Evolutionary conservation across 2,113 vertebrate genomes (phyloP).

Genomic region (Siphamia tubifer): DNA sequence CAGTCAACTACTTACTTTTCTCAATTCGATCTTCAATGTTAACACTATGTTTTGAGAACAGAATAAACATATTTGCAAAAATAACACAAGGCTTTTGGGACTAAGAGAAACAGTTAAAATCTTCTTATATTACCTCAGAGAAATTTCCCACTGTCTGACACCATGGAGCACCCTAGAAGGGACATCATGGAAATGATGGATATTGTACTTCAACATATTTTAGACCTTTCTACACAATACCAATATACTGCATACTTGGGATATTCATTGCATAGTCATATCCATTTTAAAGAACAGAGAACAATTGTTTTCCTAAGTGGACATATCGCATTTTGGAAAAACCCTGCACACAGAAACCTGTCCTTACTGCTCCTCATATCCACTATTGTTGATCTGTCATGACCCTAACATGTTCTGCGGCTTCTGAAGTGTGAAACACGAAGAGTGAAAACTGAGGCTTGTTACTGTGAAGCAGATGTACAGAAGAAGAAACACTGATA

Average conservation of each 20-base stretch:
- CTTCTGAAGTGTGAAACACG: conserved; percentile 17
- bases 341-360: conserved; percentile 22
- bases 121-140: not conserved
- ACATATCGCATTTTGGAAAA: conserved; percentile 31
- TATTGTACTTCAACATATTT: no score
- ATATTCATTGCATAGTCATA: not conserved
- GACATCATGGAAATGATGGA: no score
- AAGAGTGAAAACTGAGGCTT: conserved; percentile 21
- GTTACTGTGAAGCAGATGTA: conserved; percentile 4
- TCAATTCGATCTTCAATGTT: no score
- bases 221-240: not conserved
- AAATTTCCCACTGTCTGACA: not conserved
- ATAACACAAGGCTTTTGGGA: no score
- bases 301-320: not conserved
- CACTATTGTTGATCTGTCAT: conserved; percentile 18
- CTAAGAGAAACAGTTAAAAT: not conserved
- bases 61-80: no score
- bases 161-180: not conserved
- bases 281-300: conserved; percentile 1
- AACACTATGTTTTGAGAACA: no score
- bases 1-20: no score
- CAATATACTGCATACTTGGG: not conserved
- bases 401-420: conserved; percentile 12
- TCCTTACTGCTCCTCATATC: not conserved
- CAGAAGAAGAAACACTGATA: conserved; percentile 20